Evolutionary conservation across 1,140 invertebrate species (phyloP).

Genomic region (Oedothorax gibbosus): DNA sequence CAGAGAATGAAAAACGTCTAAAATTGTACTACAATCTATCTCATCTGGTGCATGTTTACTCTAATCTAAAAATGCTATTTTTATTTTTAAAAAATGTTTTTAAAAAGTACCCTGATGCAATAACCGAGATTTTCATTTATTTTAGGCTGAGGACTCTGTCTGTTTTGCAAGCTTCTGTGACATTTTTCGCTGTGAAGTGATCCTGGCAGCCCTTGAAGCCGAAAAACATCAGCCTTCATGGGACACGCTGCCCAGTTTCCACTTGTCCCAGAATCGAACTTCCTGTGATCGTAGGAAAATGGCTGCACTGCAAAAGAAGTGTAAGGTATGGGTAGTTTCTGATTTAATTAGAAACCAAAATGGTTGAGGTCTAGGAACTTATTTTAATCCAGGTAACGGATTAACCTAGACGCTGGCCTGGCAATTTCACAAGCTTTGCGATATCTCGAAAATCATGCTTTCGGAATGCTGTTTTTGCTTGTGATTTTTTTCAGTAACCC

Average conservation of each 20-base stretch:
- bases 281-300: slow-evolving; percentile 53
- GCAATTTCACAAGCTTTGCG: too few relatives aligned
- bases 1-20: too few relatives aligned
- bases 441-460: too few relatives aligned
- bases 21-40: neutral
- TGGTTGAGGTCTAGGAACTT: too few relatives aligned
- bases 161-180: slow-evolving; percentile 95
- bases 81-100: neutral
- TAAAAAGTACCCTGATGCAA: neutral
- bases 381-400: too few relatives aligned
- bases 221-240: slow-evolving; percentile 34
- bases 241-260: slow-evolving; percentile 17
- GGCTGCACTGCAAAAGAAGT: slow-evolving; percentile 40
- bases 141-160: slow-evolving; percentile 87
- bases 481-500: too few relatives aligned
- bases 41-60: neutral
- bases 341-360: neutral
- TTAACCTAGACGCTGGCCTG: too few relatives aligned
- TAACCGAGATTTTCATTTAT: slow-evolving; percentile 24
- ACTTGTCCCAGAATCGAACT: slow-evolving; percentile 24
- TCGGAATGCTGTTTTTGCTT: too few relatives aligned
- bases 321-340: slow-evolving; percentile 43
- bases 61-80: neutral
- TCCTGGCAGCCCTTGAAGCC: slow-evolving; percentile 66
- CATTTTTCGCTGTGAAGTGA: slow-evolving; percentile 94